These are phyloP conservation scores for Ooceraea biroi DNA, from an alignment of 1,140 invertebrate species.

Conservation along the genomic window DNA sequence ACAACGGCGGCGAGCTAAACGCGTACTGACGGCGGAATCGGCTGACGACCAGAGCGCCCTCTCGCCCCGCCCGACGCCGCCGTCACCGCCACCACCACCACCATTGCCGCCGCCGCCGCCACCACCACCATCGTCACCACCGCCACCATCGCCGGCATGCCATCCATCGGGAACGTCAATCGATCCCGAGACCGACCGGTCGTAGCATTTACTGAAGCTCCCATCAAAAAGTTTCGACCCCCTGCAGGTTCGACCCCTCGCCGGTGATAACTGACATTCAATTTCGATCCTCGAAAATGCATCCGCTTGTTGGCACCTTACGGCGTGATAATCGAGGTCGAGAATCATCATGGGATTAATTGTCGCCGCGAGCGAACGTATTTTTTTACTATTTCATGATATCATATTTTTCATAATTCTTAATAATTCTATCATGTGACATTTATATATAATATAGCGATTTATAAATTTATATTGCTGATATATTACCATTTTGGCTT, in stretches of 20 bases:
- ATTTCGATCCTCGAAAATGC: constrained; percentile 27
- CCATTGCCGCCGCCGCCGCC: constrained; percentile 48
- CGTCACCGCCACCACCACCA: constrained; percentile 51
- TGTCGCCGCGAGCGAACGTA: background rate
- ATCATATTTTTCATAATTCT: background rate
- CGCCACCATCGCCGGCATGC: background rate
- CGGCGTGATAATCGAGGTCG: constrained; percentile 10
- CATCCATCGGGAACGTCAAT: constrained; percentile 78
- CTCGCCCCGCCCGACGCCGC: constrained; percentile 84
- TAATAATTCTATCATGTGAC: no score
- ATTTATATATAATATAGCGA: no score
- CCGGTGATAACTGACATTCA: background rate
- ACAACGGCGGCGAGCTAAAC: constrained; percentile 82
- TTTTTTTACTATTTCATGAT: background rate
- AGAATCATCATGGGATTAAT: no score
- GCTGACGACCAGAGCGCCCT: constrained; percentile 81
- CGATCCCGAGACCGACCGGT: constrained; percentile 73
- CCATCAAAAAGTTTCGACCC: no score
- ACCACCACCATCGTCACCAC: constrained; percentile 67
- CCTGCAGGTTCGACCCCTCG: no score
- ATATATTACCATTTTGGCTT: no score
- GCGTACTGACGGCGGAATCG: constrained; percentile 77
- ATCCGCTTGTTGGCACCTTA: constrained; percentile 23
- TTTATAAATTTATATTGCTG: no score
- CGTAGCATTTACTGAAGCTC: no score